phyloP scores from a whole-genome alignment of 2,797 vertebrate species.

The Coregonus suidteri region DNA sequence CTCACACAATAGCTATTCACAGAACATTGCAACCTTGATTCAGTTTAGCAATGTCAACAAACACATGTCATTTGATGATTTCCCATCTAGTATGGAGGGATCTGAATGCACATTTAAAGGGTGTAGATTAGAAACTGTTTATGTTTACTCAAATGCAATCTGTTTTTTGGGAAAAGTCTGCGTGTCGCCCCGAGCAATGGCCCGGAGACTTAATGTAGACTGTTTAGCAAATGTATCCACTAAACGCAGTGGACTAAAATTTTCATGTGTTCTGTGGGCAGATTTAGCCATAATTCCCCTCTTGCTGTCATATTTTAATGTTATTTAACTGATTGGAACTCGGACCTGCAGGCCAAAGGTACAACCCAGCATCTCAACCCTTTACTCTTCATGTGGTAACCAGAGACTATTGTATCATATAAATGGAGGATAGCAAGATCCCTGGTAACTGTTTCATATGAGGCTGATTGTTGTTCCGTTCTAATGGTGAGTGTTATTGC shows the following conservation, averaged over 20 bases:
- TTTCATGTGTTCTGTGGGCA: background rate
- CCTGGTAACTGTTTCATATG: background rate
- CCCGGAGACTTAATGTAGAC: background rate
- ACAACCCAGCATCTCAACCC: background rate
- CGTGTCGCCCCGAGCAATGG: background rate
- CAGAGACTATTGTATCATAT: no score
- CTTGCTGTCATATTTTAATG: background rate
- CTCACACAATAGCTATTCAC: background rate
- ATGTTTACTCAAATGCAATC: background rate
- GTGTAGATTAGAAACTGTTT: background rate
- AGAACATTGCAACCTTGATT: background rate
- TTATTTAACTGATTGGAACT: background rate
- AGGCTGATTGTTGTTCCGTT: background rate
- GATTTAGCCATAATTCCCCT: background rate
- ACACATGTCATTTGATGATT: background rate
- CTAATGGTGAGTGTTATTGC: background rate
- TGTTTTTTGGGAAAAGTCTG: no score
- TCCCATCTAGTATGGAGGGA: no score
- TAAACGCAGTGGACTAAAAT: background rate
- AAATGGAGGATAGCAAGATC: no score
- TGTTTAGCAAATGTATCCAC: background rate
- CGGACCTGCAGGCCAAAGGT: background rate
- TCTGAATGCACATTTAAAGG: no score
- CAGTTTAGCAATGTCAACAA: background rate
- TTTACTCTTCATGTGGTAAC: background rate